phyloP scores from a whole-genome alignment of 2,113 vertebrate species.

The Carassius gibelio region DNA sequence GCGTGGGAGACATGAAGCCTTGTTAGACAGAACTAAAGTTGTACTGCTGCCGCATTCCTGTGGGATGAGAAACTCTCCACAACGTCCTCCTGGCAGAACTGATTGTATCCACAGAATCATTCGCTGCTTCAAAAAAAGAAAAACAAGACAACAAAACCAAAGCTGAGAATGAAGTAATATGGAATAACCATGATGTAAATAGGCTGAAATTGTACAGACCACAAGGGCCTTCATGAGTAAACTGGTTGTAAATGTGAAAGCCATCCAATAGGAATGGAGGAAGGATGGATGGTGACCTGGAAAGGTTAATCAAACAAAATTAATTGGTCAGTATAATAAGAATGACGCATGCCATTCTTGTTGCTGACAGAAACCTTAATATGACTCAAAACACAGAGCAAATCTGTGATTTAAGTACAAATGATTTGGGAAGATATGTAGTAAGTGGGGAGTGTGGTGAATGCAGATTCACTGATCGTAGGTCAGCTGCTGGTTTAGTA shows the following conservation, averaged over 20 bases:
- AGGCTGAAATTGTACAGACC: not conserved
- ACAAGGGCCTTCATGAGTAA: not conserved
- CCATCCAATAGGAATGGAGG: not conserved
- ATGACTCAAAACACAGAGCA: not conserved
- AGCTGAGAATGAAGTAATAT: conserved; percentile 23
- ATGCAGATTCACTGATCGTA: conserved; percentile 23
- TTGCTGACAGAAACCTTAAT: not conserved
- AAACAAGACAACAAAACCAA: conserved; percentile 24
- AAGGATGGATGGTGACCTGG: not conserved
- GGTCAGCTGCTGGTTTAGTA: conserved; percentile 28
- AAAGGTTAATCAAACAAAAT: not conserved
- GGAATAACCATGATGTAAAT: conserved; percentile 16
- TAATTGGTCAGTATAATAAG: not conserved
- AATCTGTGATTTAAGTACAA: conserved; percentile 15
- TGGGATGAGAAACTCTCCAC: conserved; percentile 20
- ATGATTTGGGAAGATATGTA: not conserved
- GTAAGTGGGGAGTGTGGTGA: not conserved
- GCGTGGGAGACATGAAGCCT: not conserved
- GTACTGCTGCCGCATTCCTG: conserved; percentile 1
- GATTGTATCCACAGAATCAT: not conserved
- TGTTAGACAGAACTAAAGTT: conserved; percentile 25
- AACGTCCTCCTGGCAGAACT: not conserved
- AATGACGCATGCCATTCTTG: not conserved
- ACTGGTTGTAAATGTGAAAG: not conserved
- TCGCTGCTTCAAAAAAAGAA: too few relatives aligned